phyloP scores from a whole-genome alignment of 2,113 vertebrate genomes.

The Corvus hawaiiensis region DNA sequence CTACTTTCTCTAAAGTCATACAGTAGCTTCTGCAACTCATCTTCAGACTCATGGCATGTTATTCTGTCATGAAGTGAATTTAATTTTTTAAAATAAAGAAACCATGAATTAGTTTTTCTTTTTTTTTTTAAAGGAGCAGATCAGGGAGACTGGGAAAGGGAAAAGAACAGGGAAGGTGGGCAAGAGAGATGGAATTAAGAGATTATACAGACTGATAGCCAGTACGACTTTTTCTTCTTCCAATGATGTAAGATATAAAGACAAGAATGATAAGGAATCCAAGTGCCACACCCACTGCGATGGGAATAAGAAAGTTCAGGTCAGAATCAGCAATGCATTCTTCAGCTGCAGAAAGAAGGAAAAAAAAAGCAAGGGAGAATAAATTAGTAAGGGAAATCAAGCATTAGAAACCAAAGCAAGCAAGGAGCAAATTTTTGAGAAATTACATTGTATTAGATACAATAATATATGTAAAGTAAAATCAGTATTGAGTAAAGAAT shows the following conservation, averaged over 20 bases:
- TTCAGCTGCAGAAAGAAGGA: constrained; percentile 82
- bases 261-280: constrained; percentile 95
- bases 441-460: not conserved
- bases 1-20: constrained; percentile 24
- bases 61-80: not conserved
- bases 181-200: not conserved
- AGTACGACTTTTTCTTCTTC: constrained; percentile 91
- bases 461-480: not conserved
- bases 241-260: constrained; percentile 94
- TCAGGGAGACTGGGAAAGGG: not conserved
- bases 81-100: not conserved
- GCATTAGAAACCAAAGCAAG: constrained; percentile 8
- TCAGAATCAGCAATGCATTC: constrained; percentile 96
- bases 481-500: not conserved
- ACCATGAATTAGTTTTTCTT: not conserved
- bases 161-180: not conserved
- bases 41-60: not conserved
- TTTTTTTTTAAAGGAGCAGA: not conserved
- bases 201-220: constrained; percentile 92
- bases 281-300: constrained; percentile 89
- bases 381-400: constrained; percentile 63
- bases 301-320: constrained; percentile 96
- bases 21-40: not conserved
- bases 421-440: not conserved
- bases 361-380: constrained; percentile 67